phyloP scores from a whole-genome alignment of 2,797 vertebrate genomes.

The Smutsia temminckii region DNA sequence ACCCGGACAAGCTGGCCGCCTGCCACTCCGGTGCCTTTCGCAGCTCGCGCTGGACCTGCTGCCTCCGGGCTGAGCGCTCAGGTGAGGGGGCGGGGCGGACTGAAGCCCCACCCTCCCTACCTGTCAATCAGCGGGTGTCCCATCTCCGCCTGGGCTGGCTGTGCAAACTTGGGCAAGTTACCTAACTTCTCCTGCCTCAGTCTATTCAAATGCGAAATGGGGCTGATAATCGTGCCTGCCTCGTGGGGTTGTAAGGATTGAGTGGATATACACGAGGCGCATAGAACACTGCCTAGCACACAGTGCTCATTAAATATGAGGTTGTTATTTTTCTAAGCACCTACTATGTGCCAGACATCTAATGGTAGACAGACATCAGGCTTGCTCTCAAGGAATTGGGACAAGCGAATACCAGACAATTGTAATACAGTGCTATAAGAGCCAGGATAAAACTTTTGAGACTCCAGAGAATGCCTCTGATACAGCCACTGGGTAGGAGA shows the following conservation, averaged over 20 bases:
- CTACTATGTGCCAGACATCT: background rate
- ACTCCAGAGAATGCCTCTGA: background rate
- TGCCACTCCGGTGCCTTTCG: constrained; percentile 92
- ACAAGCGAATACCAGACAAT: background rate
- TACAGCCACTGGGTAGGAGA: background rate
- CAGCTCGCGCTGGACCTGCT: constrained; percentile 93
- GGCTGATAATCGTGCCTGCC: background rate
- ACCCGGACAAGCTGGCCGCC: constrained; percentile 88
- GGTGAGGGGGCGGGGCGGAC: constrained; percentile 81
- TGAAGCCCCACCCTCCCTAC: background rate
- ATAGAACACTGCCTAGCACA: background rate
- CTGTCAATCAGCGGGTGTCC: background rate
- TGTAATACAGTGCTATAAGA: background rate
- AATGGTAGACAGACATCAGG: background rate
- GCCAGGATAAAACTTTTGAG: background rate
- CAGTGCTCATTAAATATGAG: accelerated
- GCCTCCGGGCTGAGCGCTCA: constrained; percentile 87
- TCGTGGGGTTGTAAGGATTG: background rate
- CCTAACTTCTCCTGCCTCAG: background rate
- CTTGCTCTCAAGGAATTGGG: background rate
- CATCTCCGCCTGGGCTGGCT: background rate
- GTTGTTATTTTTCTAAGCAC: background rate
- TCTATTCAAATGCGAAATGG: background rate
- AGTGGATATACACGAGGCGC: background rate
- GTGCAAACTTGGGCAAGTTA: background rate